These are phyloP conservation scores for Armadillidium nasatum DNA, from an alignment of 1,140 invertebrate genomes.

Conservation along the genomic window DNA sequence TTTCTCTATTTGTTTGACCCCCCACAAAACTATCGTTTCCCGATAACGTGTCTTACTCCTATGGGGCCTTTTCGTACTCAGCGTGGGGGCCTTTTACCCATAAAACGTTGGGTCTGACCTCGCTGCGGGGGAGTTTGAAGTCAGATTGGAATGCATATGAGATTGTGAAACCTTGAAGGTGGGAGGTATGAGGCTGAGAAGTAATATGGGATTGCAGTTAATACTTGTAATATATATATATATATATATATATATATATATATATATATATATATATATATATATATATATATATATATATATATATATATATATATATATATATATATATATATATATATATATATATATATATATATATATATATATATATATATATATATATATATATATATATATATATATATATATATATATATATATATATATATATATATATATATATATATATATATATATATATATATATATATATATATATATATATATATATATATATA, in stretches of 20 bases:
- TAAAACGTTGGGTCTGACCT: not conserved
- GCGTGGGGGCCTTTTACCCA: not conserved
- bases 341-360: conserved; percentile 15
- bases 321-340: conserved; percentile 7
- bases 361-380: not conserved
- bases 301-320: not conserved
- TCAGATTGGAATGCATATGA: not conserved
- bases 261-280: conserved; percentile 21
- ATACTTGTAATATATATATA: not conserved
- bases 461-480: not conserved
- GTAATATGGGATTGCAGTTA: not conserved
- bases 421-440: conserved; percentile 15
- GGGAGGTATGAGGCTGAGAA: not conserved
- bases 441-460: not conserved
- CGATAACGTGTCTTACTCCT: conserved; percentile 4
- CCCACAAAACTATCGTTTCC: conserved; percentile 9
- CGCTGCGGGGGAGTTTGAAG: not conserved
- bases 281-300: not conserved
- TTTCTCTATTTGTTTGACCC: not conserved
- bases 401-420: conserved; percentile 1
- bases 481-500: not conserved
- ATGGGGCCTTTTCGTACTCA: not conserved
- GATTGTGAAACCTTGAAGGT: not conserved
- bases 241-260: not conserved
- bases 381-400: not conserved